Percentiles rank a stretch among this genome's conserved stretches.
phyloP scores from a whole-genome alignment of 1,140 invertebrate genomes.

The Magallana gigas region DNA sequence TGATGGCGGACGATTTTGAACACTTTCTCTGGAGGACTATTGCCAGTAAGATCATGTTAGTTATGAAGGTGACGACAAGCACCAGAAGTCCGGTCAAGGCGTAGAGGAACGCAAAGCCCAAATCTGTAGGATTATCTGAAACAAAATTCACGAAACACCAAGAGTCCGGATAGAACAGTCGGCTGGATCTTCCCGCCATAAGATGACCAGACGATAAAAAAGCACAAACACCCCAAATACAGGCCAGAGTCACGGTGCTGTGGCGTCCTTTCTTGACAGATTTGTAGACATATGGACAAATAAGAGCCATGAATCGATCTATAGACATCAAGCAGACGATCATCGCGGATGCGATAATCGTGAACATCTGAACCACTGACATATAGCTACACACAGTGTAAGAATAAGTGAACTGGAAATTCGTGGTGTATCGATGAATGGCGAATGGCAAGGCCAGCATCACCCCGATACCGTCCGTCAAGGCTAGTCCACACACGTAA shows the following conservation, averaged over 20 bases:
- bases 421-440: neutral
- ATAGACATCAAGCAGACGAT: slow-evolving; percentile 78
- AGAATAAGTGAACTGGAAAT: neutral
- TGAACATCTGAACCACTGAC: neutral
- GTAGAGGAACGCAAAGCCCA: slow-evolving; percentile 69
- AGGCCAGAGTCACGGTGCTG: slow-evolving; percentile 62
- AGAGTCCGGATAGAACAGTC: slow-evolving; percentile 74
- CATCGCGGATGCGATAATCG: slow-evolving; percentile 57
- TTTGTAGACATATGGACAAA: slow-evolving; percentile 76
- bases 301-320: slow-evolving; percentile 76
- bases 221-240: slow-evolving; percentile 70
- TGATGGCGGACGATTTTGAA: neutral
- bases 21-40: neutral
- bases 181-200: slow-evolving; percentile 72
- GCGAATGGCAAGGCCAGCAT: neutral
- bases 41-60: slow-evolving; percentile 6
- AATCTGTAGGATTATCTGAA: slow-evolving; percentile 51
- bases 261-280: slow-evolving; percentile 58
- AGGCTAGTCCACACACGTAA: neutral
- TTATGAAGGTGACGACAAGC: slow-evolving; percentile 69
- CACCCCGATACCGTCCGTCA: slow-evolving; percentile 6
- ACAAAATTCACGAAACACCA: slow-evolving; percentile 79
- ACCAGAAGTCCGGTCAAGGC: slow-evolving; percentile 68
- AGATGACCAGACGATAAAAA: slow-evolving; percentile 74
- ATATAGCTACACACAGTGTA: neutral